Evolutionary conservation across 2,797 vertebrate species (phyloP), one percentile per base, ranked within the genome.

Genomic region (Thamnophis elegans): DNA sequence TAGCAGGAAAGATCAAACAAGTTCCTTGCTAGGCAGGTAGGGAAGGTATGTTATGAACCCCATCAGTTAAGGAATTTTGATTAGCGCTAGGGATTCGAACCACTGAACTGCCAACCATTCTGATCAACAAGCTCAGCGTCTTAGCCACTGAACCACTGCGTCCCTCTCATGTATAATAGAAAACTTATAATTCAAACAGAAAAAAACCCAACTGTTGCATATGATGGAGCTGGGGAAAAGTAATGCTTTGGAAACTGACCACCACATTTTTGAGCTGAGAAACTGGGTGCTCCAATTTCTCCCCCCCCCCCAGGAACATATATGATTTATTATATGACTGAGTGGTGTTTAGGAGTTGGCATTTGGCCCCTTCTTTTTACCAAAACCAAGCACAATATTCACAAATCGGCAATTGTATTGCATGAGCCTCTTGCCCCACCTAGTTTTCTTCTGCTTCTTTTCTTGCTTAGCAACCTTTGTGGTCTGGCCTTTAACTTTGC

Each of bases 291-390:
- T 36, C 32, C 32, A 22, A 78, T 78, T 25, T 25, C 58, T 10
- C 10, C 10, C 25, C 9, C 25, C 1, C 2, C 3, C 8, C 2
- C 32, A 88, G 32, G 85, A 51, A 90, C 89, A 65, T 92, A 90
- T n/a, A 42, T 62, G 53, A 88, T 97, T 96, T 60, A 96, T 97
- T 97, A 78, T 53, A 22, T 11, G 92, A 85, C 65, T 18, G 20
- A 36, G 32, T 0, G 26, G 28, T 11, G 22, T 25, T 98, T 99
- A 99, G 60, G 99, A 99, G 97, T 99, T 99, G 95, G 99, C 98
- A 87, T 99, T 99, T 92, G 99, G 98, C 73, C 99, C 99, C 97
- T 99, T 99, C 98, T 99, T 99, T 98, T 99, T 99, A 95, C 99
- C 98, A 18, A 99, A 99, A 91, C 98, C 98, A 92, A 99, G 98